These are phyloP conservation scores for Hydrocynus forskahlii DNA, from an alignment of 2,797 vertebrate genomes.

Conservation along the genomic window DNA sequence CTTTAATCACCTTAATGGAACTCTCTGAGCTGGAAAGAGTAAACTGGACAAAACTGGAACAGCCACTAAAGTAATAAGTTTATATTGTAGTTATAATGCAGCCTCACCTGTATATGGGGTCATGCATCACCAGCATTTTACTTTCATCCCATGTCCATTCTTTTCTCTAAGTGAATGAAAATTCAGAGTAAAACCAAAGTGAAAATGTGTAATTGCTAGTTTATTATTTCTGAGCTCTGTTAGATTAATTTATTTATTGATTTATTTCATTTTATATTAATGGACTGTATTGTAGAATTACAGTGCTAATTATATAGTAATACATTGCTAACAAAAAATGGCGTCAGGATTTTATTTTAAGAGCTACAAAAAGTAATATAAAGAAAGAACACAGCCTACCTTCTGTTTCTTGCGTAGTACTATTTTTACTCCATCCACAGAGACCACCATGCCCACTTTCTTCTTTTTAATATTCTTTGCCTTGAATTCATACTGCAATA, in stretches of 20 bases:
- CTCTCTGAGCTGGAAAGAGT: not conserved
- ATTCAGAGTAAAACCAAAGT: not conserved
- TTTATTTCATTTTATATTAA: too few species aligned
- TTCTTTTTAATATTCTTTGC: constrained; percentile 92
- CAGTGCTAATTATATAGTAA: too few species aligned
- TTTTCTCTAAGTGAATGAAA: constrained; percentile 80
- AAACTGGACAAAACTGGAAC: not conserved
- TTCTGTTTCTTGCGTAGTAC: constrained; percentile 87
- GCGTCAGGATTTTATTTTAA: too few species aligned
- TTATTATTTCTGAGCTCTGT: not conserved
- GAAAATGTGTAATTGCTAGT: too few species aligned
- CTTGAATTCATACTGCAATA: constrained; percentile 89
- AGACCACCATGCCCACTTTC: constrained; percentile 88
- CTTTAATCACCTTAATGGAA: not conserved
- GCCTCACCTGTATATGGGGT: constrained; percentile 84
- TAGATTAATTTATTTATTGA: too few species aligned
- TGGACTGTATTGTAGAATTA: too few species aligned
- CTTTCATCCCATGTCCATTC: constrained; percentile 88
- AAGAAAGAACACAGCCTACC: constrained; percentile 63
- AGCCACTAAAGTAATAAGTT: not conserved
- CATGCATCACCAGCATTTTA: constrained; percentile 86
- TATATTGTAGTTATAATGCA: not conserved
- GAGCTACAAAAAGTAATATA: too few species aligned
- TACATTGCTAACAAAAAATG: too few species aligned
- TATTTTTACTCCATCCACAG: constrained; percentile 85